A percentile compares a stretch with the other conserved stretches of the same genome.
Conservation (phyloP, 2,113 vertebrate genomes). For the Zootoca vivipara region DNA sequence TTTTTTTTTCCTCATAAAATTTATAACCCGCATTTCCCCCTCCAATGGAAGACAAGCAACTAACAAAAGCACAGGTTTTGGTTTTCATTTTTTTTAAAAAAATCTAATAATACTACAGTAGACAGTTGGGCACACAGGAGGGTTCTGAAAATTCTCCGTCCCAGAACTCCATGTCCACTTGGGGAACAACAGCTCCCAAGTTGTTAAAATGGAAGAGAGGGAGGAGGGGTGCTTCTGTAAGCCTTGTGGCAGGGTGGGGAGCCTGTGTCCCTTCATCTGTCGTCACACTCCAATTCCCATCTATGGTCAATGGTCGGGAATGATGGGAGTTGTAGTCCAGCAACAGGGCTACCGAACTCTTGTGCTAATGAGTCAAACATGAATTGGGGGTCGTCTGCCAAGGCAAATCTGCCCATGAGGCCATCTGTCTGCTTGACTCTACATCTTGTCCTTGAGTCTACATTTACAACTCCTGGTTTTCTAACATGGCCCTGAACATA, state of each 20-base stretch:
- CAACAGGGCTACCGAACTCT: not conserved
- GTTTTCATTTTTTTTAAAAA: too few species aligned
- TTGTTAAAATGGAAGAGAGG: not conserved
- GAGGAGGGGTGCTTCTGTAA: too few species aligned
- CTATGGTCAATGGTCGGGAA: too few species aligned
- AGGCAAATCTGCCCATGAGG: not conserved
- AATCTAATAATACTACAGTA: too few species aligned
- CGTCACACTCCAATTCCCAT: too few species aligned
- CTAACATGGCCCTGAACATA: not conserved
- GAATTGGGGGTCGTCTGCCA: not conserved
- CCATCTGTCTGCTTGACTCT: not conserved
- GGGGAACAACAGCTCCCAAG: not conserved
- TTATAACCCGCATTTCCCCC: too few species aligned
- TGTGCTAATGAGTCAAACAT: not conserved
- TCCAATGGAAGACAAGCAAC: too few species aligned
- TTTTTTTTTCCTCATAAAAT: too few species aligned
- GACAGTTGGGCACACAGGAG: not conserved
- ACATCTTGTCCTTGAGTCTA: not conserved
- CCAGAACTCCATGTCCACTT: not conserved
- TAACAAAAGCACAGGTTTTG: too few species aligned
- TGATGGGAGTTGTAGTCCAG: too few species aligned
- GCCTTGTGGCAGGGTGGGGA: too few species aligned
- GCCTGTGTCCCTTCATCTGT: too few species aligned
- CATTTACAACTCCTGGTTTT: not conserved
- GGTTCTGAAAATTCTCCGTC: not conserved